phyloP scores from a whole-genome alignment of 2,113 vertebrate species.

The Neomonachus schauinslandi region DNA sequence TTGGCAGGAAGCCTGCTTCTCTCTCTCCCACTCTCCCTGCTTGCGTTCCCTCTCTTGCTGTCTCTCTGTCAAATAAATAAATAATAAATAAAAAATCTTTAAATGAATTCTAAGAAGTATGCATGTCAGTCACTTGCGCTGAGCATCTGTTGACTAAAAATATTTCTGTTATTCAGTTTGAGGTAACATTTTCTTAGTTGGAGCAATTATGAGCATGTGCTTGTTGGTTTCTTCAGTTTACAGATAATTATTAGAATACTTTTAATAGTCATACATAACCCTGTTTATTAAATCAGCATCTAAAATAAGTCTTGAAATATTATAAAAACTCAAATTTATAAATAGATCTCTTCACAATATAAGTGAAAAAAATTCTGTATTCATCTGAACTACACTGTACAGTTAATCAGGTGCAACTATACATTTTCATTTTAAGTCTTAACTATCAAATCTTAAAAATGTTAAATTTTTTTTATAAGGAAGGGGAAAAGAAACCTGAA shows the following conservation, averaged over 20 bases:
- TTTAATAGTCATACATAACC: not conserved
- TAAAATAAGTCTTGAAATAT: constrained; percentile 24
- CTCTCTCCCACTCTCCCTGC: too few relatives aligned
- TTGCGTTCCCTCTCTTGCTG: too few relatives aligned
- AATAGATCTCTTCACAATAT: not conserved
- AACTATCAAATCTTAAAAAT: not conserved
- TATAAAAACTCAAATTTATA: not conserved
- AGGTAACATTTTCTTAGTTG: constrained; percentile 60
- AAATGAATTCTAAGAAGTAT: constrained; percentile 50
- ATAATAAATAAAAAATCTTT: not conserved
- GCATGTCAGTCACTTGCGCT: constrained; percentile 35
- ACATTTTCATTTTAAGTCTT: constrained; percentile 10
- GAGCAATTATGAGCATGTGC: not conserved
- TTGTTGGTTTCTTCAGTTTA: not conserved
- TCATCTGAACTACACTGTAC: not conserved
- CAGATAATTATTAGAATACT: constrained; percentile 47
- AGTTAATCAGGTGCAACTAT: not conserved
- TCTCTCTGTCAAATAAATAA: too few relatives aligned
- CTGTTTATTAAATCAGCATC: not conserved
- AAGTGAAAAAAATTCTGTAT: not conserved
- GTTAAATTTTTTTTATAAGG: constrained; percentile 25
- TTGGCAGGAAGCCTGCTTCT: too few relatives aligned
- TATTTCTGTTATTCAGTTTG: constrained; percentile 64
- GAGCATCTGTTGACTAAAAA: constrained; percentile 68
- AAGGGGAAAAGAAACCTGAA: constrained; percentile 2